These are phyloP conservation scores for Typhlomys cinereus DNA, from an alignment of 2,113 vertebrate species.

Conservation along the genomic window DNA sequence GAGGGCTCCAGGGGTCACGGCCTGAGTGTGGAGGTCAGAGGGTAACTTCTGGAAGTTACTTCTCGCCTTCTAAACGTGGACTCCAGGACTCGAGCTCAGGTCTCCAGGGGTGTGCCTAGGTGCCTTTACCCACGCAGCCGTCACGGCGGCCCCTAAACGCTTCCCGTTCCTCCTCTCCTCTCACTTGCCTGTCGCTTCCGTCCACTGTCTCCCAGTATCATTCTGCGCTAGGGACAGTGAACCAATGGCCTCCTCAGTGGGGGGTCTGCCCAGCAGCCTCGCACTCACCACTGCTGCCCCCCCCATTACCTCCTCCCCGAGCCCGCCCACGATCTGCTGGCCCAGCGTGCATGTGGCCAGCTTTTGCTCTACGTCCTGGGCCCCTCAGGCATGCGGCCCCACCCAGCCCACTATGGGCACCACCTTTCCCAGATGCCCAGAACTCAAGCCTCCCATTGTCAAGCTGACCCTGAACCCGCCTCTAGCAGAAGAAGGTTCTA, in stretches of 20 bases:
- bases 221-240: no score
- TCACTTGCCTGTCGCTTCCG: no score
- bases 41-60: neutral
- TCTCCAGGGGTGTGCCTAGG: neutral
- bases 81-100: neutral
- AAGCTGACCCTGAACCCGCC: no score
- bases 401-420: neutral
- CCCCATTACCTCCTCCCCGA: neutral
- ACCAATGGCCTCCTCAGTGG: no score
- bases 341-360: accelerated
- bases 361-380: neutral
- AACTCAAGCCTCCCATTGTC: neutral
- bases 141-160: neutral
- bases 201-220: no score
- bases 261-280: no score
- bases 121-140: neutral
- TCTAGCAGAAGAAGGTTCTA: no score
- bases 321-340: neutral
- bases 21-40: no score
- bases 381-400: neutral
- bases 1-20: neutral
- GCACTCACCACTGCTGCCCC: neutral
- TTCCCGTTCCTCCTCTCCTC: no score
- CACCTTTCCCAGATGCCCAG: neutral
- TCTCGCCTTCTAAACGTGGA: neutral